Base-by-base conservation (phyloP, 1,140 invertebrate species). In the Bombus polaris region DNA sequence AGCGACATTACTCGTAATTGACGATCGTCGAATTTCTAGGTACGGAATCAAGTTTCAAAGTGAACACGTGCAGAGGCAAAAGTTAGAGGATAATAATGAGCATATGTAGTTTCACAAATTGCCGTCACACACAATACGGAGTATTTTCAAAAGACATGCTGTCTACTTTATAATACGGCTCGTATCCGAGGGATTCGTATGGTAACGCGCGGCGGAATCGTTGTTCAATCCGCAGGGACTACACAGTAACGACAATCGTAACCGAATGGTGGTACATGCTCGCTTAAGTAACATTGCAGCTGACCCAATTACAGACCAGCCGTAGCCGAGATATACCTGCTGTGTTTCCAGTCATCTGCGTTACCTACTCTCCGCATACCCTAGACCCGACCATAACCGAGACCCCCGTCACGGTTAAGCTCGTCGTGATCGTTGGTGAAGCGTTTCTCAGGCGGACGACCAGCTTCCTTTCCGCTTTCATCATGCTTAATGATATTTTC, bases 241-340 rank as follows among this genome's bases (percentile, higher is more conserved):
- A 81, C 79, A 78, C 73, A 73, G 82, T 59, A 83, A 87, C 87
- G 83, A 88, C 88, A 89, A 91, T 91, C 77, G 86, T 70, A 82
- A 83, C 81, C 84, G 83, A 89, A 87, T 81, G 85, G 47, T 35
- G 62, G 84, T 87, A 86, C 89, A 89, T 80, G 88, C 83, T 83
- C 86, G 71, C 89, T 89, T 83, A 89, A 89, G 88, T 79, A 89
- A 78, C 81, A 76, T 87, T 59, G 62, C 59, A 74, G 81, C 78
- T 88, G 89, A 91, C 89, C 88, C 89, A 91, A 91, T 91, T 91
- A 86, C 81, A 9, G 39, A 3, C 18, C 62, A 65, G 15, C 70
- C 71, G 75, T 85, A 77, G 76, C 86, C 37, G 62, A 76, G 70
- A 72, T 82, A 73, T 74, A 66, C 62, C 47, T 78, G 62, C 42